Conservation (phyloP, 2,797 vertebrate genomes). For the Chrysocyon brachyurus region DNA sequence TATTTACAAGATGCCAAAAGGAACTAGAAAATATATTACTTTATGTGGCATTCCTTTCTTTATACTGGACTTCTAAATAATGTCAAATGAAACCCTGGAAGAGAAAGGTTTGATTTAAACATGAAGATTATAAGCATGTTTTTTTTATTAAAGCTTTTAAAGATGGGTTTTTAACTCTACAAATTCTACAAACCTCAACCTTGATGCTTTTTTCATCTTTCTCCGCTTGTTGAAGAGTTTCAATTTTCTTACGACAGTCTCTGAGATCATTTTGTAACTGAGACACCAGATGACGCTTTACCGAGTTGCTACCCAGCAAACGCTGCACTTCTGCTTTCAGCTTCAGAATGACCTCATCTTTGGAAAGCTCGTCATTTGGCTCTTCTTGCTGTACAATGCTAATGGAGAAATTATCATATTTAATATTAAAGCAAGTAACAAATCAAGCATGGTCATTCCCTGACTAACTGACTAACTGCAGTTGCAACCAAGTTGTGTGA, state of each 20-base stretch:
- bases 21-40: constrained; percentile 28
- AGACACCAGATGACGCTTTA: constrained; percentile 93
- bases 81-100: constrained; percentile 1
- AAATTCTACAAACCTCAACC: constrained; percentile 86
- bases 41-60: constrained; percentile 24
- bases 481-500: neutral
- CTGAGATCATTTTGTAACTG: constrained; percentile 92
- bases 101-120: constrained; percentile 13
- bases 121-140: neutral
- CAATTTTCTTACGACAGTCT: constrained; percentile 84
- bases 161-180: neutral
- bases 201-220: constrained; percentile 86
- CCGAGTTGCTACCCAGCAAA: constrained; percentile 93
- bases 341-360: constrained; percentile 91
- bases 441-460: neutral
- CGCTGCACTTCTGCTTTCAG: constrained; percentile 94
- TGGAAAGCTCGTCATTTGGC: constrained; percentile 89
- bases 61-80: constrained; percentile 50
- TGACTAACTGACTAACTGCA: neutral
- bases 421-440: constrained; percentile 23
- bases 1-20: neutral
- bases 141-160: neutral
- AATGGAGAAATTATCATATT: neutral
- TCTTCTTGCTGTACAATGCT: constrained; percentile 87
- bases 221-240: constrained; percentile 89